A percentile compares a stretch with the other conserved stretches of the same genome.
These are phyloP conservation scores for Apostichopus californicus DNA, from an alignment of 35 echinoderm and acorn worm species.

Conservation along the genomic window DNA sequence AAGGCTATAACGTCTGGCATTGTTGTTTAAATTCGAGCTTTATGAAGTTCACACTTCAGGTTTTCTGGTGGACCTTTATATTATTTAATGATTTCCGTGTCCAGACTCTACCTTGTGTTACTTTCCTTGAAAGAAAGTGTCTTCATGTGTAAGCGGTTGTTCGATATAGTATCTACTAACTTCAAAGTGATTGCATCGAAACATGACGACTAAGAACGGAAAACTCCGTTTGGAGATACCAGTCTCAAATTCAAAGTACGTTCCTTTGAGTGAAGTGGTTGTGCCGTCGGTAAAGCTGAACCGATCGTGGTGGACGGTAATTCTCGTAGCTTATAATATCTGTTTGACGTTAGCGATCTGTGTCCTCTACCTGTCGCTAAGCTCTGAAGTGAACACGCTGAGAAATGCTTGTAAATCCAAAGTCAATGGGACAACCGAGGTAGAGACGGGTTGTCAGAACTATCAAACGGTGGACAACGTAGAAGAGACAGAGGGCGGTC, in stretches of 20 bases:
- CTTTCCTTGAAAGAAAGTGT: too few relatives aligned
- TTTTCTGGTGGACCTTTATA: too few relatives aligned
- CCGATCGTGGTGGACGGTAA: not conserved
- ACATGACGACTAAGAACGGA: not conserved
- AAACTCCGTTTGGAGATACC: not conserved
- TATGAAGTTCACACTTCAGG: too few relatives aligned
- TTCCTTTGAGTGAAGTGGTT: not conserved
- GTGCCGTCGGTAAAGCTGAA: not conserved
- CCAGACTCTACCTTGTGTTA: too few relatives aligned
- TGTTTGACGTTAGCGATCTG: constrained; percentile 25
- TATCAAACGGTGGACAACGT: constrained; percentile 36
- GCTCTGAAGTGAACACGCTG: constrained; percentile 25
- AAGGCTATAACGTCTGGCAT: too few relatives aligned
- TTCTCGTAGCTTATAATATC: constrained; percentile 34
- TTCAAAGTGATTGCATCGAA: not conserved
- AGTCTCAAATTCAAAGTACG: not conserved
- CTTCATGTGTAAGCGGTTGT: too few relatives aligned
- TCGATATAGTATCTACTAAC: too few relatives aligned
- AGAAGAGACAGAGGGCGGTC: constrained; percentile 25
- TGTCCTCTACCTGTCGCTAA: constrained; percentile 3
- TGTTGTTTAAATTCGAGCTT: too few relatives aligned
- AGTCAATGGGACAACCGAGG: not conserved
- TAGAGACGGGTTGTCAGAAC: constrained; percentile 7
- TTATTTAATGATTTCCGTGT: too few relatives aligned
- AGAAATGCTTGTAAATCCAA: constrained; percentile 5